Conservation (phyloP, 2,113 vertebrate species). For the Campylorhamphus procurvoides region DNA sequence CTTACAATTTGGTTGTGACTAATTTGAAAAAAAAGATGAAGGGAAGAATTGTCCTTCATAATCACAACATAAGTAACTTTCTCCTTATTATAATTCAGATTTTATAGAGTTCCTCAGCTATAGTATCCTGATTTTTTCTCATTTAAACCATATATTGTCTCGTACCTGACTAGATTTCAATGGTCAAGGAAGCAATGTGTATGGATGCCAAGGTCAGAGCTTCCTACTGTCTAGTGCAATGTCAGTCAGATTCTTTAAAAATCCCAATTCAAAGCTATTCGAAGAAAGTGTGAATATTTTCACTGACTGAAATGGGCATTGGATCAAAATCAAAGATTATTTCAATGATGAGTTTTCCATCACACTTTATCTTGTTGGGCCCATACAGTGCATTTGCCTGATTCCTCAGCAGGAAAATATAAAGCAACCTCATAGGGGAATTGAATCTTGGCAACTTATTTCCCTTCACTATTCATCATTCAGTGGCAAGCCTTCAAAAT, state of each 20-base stretch:
- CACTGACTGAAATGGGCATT: background rate
- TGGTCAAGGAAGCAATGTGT: background rate
- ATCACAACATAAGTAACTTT: background rate
- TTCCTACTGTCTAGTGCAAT: background rate
- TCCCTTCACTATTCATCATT: background rate
- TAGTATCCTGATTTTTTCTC: background rate
- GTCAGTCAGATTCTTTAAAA: background rate
- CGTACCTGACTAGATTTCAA: background rate
- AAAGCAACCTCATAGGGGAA: background rate
- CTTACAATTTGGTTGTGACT: background rate
- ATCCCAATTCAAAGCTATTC: background rate
- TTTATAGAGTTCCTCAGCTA: background rate
- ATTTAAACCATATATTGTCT: background rate
- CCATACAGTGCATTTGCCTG: background rate
- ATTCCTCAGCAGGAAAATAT: background rate
- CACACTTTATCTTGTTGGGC: background rate
- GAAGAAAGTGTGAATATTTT: background rate
- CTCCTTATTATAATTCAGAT: background rate
- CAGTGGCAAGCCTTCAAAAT: background rate
- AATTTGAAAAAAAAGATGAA: background rate
- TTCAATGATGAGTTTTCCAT: background rate
- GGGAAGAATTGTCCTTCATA: background rate
- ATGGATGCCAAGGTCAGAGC: background rate
- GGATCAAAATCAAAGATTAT: slow-evolving; percentile 14
- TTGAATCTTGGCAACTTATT: background rate